Evolutionary conservation across 2,888 invertebrate species (phyloP).

Genomic region (Drosophila kanekoi): DNA sequence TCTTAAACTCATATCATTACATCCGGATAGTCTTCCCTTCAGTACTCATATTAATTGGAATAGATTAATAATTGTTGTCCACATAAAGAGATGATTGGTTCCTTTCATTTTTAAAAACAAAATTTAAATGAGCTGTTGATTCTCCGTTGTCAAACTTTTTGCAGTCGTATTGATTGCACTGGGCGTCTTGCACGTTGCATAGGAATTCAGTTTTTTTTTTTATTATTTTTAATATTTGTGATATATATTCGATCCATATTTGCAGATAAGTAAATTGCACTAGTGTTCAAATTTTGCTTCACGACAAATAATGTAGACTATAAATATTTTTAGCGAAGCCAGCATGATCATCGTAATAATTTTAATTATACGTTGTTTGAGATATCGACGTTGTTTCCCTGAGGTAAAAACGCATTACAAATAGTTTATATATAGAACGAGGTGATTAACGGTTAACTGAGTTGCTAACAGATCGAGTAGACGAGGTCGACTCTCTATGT

Average conservation of each 20-base stretch:
- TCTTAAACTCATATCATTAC: not conserved
- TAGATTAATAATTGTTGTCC: slow-evolving; percentile 7
- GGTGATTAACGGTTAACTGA: not conserved
- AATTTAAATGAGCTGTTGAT: not conserved
- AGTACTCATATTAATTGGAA: slow-evolving; percentile 1
- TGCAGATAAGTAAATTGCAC: slow-evolving; percentile 34
- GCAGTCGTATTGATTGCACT: slow-evolving; percentile 26
- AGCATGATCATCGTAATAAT: slow-evolving; percentile 12
- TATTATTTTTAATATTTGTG: slow-evolving; percentile 22
- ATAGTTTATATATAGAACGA: not conserved
- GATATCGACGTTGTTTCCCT: not conserved
- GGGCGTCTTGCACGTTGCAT: slow-evolving; percentile 10
- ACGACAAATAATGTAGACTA: slow-evolving; percentile 9
- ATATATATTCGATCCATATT: slow-evolving; percentile 54
- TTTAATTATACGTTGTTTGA: not conserved
- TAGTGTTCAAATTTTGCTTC: slow-evolving; percentile 38
- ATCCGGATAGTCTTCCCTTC: slow-evolving; percentile 21
- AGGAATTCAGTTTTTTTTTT: slow-evolving; percentile 14
- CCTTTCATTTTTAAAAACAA: slow-evolving; percentile 3
- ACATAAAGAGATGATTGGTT: slow-evolving; percentile 4
- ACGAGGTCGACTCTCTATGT: slow-evolving; percentile 33
- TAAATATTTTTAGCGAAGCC: slow-evolving; percentile 3
- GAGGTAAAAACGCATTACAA: not conserved
- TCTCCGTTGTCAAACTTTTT: slow-evolving; percentile 2
- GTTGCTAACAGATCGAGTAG: not conserved